Base-by-base conservation (phyloP, 2,888 invertebrate genomes). In the Dicycla oo region DNA sequence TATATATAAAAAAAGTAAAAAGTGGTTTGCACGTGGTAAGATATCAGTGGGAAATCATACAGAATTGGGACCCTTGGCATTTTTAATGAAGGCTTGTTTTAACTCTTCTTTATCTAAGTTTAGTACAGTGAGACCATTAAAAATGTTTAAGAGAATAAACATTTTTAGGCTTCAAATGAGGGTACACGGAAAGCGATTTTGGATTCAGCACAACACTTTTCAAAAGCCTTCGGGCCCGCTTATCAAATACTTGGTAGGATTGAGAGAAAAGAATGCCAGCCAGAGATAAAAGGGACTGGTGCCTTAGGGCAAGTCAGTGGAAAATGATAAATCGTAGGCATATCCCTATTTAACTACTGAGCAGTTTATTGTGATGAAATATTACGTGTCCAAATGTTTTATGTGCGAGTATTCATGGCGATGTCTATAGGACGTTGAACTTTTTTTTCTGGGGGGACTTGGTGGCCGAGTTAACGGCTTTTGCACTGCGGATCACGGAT, bases 311-410 rank as follows among this genome's bases (percentile, higher is more conserved):
- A 87, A 89, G 88, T 86, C 87, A 84, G 83, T 87, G 87, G 82
- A 86, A 90, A 88, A 90, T 91, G 89, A 91, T 90, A 89, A 88
- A 91, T 90, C 81, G 82, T 80, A 73, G 84, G 75, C 81, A 86
- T 83, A 86, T 89, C 81, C 87, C 73, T 82, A 81, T 90, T 88
- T 88, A 88, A 86, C 86, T 85, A 87, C 83, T 78, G 81, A 84
- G 73, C 81, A 84, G 86, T 86, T 86, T 87, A 86, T 82, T 83
- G 64, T 58, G 71, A 76, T 81, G 61, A 76, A 72, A 81, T 82
- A 80, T 78, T 67, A 75, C 67, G 54, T 66, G 64, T 62, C 53
- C 78, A 64, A 74, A n/a, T n/a, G n/a, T n/a, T 73, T 53, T 75
- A 75, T 64, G 47, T 47, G n/a, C 40, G 7, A 3, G 47, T 47